Evolutionary conservation across 1,140 invertebrate species (phyloP), one percentile per base, ranked within the genome.

Genomic region (Meteorus sp.): DNA sequence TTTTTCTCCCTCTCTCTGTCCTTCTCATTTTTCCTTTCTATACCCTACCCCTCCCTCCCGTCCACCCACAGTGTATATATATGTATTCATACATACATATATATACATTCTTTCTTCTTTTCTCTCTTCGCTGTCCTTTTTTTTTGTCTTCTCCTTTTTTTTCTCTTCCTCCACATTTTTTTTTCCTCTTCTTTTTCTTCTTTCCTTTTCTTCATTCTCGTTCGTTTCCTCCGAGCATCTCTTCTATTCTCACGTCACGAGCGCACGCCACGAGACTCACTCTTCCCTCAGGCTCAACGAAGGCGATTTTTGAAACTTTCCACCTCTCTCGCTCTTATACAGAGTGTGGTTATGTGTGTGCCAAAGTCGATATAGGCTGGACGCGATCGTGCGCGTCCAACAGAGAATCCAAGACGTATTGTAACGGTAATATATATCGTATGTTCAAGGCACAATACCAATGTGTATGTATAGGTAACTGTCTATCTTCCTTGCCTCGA

Each of bases 91-190:
- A n/a, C n/a, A n/a, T n/a, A n/a, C n/a, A n/a, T n/a, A n/a, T n/a
- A 23, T 23, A 7, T 39, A 39, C 17, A n/a, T 45, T 19, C 9
- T 45, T 23, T 45, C 43, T 45, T 44, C 17, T 45, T 45, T 11
- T 45, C 20, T 45, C 23, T 50, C 52, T 44, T 43, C 43, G 53
- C 59, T 66, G 55, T 60, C 55, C 48, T 63, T 63, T 68, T 65
- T 60, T n/a, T n/a, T n/a, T n/a, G n/a, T n/a, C n/a, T n/a, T n/a
- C n/a, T n/a, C n/a, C n/a, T n/a, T n/a, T n/a, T n/a, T n/a, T n/a
- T n/a, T n/a, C n/a, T n/a, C n/a, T n/a, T n/a, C n/a, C n/a, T n/a
- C n/a, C n/a, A n/a, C n/a, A n/a, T n/a, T n/a, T n/a, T 47, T 48
- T 61, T 66, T 61, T 60, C 57, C 63, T 58, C 11, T 31, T 23